Evolutionary conservation across 2,797 vertebrate genomes (phyloP).

Genomic region (Anguilla megastoma): DNA sequence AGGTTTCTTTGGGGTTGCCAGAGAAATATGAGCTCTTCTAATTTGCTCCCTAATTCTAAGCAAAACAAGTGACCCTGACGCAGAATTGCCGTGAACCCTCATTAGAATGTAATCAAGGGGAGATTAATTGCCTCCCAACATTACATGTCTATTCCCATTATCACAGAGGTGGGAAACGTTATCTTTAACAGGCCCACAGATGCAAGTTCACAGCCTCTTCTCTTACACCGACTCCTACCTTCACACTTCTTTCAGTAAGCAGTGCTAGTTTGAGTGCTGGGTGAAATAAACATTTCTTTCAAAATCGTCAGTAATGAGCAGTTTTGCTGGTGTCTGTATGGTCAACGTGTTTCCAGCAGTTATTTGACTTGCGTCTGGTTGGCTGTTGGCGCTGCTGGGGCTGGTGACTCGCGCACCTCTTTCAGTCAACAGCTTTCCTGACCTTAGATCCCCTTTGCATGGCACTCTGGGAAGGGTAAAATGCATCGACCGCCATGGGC

Average conservation of each 20-base stretch:
- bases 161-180: background rate
- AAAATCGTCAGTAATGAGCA: background rate
- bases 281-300: background rate
- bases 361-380: background rate
- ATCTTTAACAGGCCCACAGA: background rate
- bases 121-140: constrained; percentile 15
- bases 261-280: background rate
- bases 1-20: background rate
- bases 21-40: constrained; percentile 16
- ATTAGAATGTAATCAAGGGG: constrained; percentile 18
- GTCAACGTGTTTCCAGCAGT: too few species aligned
- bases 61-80: background rate
- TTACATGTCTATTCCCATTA: constrained; percentile 16
- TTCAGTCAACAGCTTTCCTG: background rate
- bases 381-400: background rate
- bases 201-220: background rate
- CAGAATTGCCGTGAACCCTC: constrained; percentile 13
- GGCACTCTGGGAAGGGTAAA: background rate
- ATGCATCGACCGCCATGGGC: background rate
- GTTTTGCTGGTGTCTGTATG: too few species aligned
- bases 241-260: background rate
- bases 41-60: constrained; percentile 21
- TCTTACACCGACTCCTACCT: background rate
- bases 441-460: background rate
- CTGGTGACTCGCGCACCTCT: background rate